A percentile compares a stretch with the other conserved stretches of the same genome.
phyloP scores from a whole-genome alignment of 2,113 vertebrate genomes.

The Lates calcarifer region DNA sequence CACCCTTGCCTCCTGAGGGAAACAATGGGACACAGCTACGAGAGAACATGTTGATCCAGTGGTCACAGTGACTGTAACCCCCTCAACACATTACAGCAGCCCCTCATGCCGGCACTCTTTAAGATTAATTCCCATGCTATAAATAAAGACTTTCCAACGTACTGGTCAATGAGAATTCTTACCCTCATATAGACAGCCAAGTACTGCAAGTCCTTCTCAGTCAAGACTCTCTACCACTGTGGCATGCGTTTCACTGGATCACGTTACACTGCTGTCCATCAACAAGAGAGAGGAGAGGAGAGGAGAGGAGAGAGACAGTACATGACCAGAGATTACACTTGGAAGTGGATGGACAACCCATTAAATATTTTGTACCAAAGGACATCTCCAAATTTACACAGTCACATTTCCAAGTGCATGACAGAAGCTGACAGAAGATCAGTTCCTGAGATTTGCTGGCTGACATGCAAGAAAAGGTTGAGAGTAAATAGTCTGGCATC shows the following conservation, averaged over 20 bases:
- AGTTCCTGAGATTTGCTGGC: neutral
- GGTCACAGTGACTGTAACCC: conserved; percentile 22
- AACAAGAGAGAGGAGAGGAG: conserved; percentile 10
- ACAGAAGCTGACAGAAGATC: neutral
- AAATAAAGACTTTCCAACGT: conserved; percentile 59
- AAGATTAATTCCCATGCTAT: conserved; percentile 45
- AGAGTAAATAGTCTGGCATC: neutral
- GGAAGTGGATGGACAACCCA: neutral
- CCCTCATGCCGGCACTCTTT: neutral
- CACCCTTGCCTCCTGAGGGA: neutral
- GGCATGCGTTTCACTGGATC: conserved; percentile 40
- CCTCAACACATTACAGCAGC: neutral
- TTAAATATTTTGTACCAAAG: conserved; percentile 20
- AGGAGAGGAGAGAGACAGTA: neutral
- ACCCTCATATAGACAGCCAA: conserved; percentile 23
- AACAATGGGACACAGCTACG: conserved; percentile 20
- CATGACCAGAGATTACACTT: neutral
- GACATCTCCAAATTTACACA: neutral
- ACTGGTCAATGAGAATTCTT: conserved; percentile 55
- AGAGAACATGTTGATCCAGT: conserved; percentile 8
- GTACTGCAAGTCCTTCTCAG: conserved; percentile 2
- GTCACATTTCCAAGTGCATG: neutral
- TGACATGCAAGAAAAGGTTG: neutral
- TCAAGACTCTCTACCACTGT: conserved; percentile 4
- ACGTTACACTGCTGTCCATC: conserved; percentile 36